phyloP scores from a whole-genome alignment of 2,888 invertebrate genomes.

The Lasioglossum villosulum region DNA sequence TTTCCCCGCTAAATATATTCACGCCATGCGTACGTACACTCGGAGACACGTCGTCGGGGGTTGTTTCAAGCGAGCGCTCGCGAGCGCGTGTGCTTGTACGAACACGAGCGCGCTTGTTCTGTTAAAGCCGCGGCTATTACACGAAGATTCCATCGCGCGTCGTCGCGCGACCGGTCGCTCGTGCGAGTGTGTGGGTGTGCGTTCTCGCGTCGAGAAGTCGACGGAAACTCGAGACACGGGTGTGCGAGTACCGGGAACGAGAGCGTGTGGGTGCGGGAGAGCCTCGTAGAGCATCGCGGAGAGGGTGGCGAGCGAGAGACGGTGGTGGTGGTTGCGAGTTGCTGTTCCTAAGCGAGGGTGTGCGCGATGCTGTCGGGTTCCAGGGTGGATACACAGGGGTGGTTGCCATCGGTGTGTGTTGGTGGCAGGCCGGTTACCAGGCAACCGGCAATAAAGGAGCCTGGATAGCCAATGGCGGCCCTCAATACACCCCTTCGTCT shows the following conservation, averaged over 20 bases:
- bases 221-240: background rate
- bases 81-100: background rate
- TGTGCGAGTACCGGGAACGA: background rate
- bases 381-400: slow-evolving; percentile 58
- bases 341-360: slow-evolving; percentile 62
- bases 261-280: background rate
- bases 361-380: slow-evolving; percentile 66
- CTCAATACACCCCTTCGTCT: slow-evolving; percentile 82
- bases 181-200: background rate
- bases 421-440: slow-evolving; percentile 81
- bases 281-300: slow-evolving; percentile 43
- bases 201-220: slow-evolving; percentile 4
- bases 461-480: slow-evolving; percentile 84
- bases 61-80: slow-evolving; percentile 37
- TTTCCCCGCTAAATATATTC: slow-evolving; percentile 73
- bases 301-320: slow-evolving; percentile 49
- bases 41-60: slow-evolving; percentile 19
- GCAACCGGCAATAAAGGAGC: slow-evolving; percentile 84
- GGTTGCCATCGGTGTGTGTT: slow-evolving; percentile 73
- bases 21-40: slow-evolving; percentile 51
- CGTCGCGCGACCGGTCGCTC: slow-evolving; percentile 22
- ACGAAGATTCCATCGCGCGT: slow-evolving; percentile 54
- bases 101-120: background rate
- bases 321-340: slow-evolving; percentile 61
- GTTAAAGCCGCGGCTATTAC: slow-evolving; percentile 21